Conservation (phyloP, 2,888 invertebrate genomes). For the Arenicola marina region DNA sequence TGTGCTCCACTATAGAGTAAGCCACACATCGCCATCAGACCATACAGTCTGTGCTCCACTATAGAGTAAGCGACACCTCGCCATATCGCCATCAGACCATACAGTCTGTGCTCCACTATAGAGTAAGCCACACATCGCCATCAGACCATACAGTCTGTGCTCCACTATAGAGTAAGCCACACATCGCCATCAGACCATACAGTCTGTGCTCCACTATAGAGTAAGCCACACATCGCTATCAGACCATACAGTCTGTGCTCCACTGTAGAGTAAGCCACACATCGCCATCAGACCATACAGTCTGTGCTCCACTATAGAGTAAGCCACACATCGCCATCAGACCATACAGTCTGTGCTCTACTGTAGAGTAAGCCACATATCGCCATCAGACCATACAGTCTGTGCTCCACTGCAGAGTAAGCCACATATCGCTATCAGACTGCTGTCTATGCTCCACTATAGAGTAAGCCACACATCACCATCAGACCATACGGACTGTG, state of each 20-base stretch:
- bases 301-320: constrained; percentile 26
- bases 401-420: constrained; percentile 26
- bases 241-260: constrained; percentile 24
- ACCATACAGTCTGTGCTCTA: constrained; percentile 23
- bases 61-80: constrained; percentile 25
- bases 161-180: constrained; percentile 26
- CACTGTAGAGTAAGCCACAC: constrained; percentile 25
- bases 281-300: constrained; percentile 22
- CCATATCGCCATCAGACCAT: constrained; percentile 20
- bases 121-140: constrained; percentile 24
- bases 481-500: constrained; percentile 24
- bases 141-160: constrained; percentile 24
- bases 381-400: constrained; percentile 21
- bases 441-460: constrained; percentile 23
- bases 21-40: constrained; percentile 19
- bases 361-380: constrained; percentile 25
- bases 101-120: constrained; percentile 22
- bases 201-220: constrained; percentile 23
- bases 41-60: constrained; percentile 22
- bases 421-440: constrained; percentile 19
- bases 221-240: constrained; percentile 23
- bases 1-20: constrained; percentile 27
- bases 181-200: constrained; percentile 22
- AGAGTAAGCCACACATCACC: constrained; percentile 23
- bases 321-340: constrained; percentile 18